These are phyloP conservation scores for Oxytorus armatus DNA, from an alignment of 2,888 invertebrate species.

Conservation along the genomic window DNA sequence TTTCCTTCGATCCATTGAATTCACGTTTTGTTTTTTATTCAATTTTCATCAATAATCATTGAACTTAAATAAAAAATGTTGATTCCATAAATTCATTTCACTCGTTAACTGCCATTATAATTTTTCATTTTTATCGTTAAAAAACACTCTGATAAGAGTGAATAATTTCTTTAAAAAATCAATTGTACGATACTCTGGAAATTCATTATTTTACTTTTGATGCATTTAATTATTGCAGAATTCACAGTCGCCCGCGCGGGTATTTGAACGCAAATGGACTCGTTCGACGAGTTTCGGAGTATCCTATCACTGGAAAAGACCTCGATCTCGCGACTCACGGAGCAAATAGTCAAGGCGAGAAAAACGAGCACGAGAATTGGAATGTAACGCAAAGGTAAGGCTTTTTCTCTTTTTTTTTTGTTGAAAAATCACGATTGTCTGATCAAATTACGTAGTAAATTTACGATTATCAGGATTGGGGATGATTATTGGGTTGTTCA, in stretches of 20 bases:
- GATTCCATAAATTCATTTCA: no score
- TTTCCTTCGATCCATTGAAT: no score
- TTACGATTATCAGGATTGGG: no score
- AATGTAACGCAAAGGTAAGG: slow-evolving; percentile 75
- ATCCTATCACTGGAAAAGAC: slow-evolving; percentile 14
- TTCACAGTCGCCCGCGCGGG: slow-evolving; percentile 8
- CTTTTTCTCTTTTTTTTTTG: no score
- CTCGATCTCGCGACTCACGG: slow-evolving; percentile 25
- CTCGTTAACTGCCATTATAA: no score
- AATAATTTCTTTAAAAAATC: not conserved
- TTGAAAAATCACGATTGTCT: not conserved
- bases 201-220: not conserved
- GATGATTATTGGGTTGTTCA: no score
- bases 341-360: slow-evolving; percentile 22
- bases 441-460: no score
- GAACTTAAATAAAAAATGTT: no score
- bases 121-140: no score
- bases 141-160: no score
- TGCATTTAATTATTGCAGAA: slow-evolving; percentile 10
- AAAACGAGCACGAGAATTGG: slow-evolving; percentile 69
- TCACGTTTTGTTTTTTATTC: no score
- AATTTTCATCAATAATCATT: no score
- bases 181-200: not conserved
- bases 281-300: slow-evolving; percentile 53
- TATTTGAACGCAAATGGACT: slow-evolving; percentile 68